Evolutionary conservation across 2,888 invertebrate species (phyloP).

Genomic region (Geophilus truncorum): DNA sequence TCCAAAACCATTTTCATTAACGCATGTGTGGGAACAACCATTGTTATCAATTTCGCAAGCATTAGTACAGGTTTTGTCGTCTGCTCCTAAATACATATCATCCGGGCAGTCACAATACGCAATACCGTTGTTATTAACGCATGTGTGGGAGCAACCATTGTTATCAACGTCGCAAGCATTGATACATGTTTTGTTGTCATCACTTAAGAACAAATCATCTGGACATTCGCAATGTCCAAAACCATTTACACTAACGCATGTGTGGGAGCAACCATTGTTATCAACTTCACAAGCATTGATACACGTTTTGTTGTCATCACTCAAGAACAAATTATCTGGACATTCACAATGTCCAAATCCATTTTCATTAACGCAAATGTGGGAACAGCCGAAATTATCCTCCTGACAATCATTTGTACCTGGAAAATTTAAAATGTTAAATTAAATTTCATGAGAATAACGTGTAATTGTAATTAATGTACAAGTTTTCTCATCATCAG

Average conservation of each 20-base stretch:
- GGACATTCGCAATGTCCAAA: constrained; percentile 48
- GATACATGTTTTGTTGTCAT: background rate
- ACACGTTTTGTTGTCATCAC: background rate
- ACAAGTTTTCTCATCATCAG: background rate
- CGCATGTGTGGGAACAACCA: constrained; percentile 28
- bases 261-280: constrained; percentile 48
- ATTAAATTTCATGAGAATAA: too few species aligned
- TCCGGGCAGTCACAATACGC: constrained; percentile 11
- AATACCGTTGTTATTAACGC: background rate
- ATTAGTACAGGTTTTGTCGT: constrained; percentile 22
- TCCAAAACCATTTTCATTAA: background rate
- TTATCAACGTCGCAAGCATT: background rate
- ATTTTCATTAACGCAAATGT: constrained; percentile 48
- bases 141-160: constrained; percentile 10
- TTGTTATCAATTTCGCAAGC: background rate
- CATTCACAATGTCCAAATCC: constrained; percentile 49
- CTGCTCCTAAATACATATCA: background rate
- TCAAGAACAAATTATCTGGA: constrained; percentile 41
- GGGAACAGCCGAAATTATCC: constrained; percentile 48
- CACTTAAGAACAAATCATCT: constrained; percentile 39
- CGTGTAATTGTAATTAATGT: too few species aligned
- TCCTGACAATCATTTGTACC: constrained; percentile 49
- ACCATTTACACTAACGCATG: constrained; percentile 49
- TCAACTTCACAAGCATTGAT: constrained; percentile 47
- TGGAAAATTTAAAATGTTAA: constrained; percentile 35